A percentile compares a stretch with the other conserved stretches of the same genome.
phyloP scores from a whole-genome alignment of 2,797 vertebrate genomes.

The Momotus momota region DNA sequence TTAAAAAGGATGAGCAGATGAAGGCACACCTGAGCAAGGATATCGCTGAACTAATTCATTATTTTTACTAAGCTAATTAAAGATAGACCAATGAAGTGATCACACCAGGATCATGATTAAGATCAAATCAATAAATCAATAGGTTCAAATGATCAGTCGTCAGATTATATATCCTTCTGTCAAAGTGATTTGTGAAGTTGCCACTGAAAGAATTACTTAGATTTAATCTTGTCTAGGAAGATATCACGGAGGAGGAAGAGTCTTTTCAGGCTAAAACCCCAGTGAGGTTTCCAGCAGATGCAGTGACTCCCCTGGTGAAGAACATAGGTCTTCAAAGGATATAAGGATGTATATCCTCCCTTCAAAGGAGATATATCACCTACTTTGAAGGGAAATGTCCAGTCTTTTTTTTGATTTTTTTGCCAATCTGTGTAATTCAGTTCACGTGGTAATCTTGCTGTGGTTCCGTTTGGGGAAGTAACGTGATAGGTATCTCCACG shows the following conservation, averaged over 20 bases:
- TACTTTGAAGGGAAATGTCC: accelerated
- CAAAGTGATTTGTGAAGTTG: conserved; percentile 9
- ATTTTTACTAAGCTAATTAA: conserved; percentile 42
- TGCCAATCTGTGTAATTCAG: neutral
- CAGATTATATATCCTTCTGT: neutral
- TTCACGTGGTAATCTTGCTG: neutral
- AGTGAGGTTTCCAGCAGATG: neutral
- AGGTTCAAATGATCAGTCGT: neutral
- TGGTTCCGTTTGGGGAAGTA: neutral
- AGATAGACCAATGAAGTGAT: neutral
- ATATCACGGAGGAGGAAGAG: neutral
- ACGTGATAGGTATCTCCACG: accelerated
- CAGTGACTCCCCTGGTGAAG: neutral
- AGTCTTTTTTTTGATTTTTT: neutral
- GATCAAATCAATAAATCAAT: conserved; percentile 23
- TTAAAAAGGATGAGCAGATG: conserved; percentile 4
- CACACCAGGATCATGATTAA: neutral
- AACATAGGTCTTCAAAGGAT: neutral
- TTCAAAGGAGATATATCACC: neutral
- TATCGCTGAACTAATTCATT: neutral
- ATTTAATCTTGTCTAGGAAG: conserved; percentile 17
- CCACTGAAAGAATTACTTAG: neutral
- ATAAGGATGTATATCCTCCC: neutral
- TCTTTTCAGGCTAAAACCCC: conserved; percentile 2
- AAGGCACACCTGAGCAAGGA: conserved; percentile 27